phyloP scores from a whole-genome alignment of 2,888 invertebrate genomes.

The Nomada hirtipes region DNA sequence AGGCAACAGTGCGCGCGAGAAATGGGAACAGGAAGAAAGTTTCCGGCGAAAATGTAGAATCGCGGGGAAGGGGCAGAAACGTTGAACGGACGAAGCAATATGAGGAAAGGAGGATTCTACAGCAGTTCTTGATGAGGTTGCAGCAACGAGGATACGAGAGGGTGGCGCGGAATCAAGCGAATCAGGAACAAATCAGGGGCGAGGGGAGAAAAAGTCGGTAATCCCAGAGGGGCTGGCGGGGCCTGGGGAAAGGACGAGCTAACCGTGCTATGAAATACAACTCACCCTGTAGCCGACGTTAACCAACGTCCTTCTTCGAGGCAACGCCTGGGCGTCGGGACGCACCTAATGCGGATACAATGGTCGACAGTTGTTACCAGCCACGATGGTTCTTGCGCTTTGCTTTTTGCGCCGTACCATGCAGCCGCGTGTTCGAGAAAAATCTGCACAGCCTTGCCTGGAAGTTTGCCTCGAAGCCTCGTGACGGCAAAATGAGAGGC shows the following conservation, averaged over 20 bases:
- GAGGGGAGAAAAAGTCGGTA: constrained; percentile 14
- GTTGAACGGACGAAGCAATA: not conserved
- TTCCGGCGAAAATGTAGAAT: not conserved
- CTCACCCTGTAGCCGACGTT: constrained; percentile 62
- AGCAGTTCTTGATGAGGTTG: not conserved
- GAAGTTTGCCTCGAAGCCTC: constrained; percentile 25
- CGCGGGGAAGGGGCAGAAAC: not conserved
- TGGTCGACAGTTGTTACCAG: constrained; percentile 77
- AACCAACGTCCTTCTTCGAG: constrained; percentile 51
- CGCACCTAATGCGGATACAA: constrained; percentile 76
- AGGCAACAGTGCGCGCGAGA: not conserved
- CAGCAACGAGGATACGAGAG: not conserved
- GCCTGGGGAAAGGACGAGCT: constrained; percentile 23
- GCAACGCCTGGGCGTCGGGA: constrained; percentile 60
- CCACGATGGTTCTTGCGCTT: constrained; percentile 63
- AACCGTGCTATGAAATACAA: constrained; percentile 71
- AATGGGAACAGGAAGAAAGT: constrained; percentile 12
- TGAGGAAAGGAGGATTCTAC: not conserved
- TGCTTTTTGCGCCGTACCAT: constrained; percentile 47
- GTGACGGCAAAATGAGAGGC: constrained; percentile 1
- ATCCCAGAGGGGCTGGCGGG: not conserved
- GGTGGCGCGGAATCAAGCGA: no score
- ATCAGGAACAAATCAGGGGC: not conserved
- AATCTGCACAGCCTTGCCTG: constrained; percentile 25
- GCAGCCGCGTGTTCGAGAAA: constrained; percentile 51